A percentile compares a stretch with the other conserved stretches of the same genome.
phyloP scores from a whole-genome alignment of 2,797 vertebrate species.

The Paguma larvata region DNA sequence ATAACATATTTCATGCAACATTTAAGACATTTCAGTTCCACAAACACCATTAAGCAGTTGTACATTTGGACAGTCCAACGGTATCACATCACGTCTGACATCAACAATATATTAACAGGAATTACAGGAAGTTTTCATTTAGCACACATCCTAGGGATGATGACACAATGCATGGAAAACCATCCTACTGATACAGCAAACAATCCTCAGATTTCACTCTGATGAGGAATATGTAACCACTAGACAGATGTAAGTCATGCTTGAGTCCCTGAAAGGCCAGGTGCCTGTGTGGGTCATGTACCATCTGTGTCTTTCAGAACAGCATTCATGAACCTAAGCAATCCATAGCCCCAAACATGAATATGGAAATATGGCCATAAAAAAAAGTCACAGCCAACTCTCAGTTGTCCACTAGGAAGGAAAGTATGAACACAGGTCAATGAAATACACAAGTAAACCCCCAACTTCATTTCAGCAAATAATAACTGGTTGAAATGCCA shows the following conservation, averaged over 20 bases:
- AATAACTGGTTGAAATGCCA: neutral
- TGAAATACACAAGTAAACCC: slow-evolving; percentile 32
- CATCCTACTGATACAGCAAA: slow-evolving; percentile 50
- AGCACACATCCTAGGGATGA: slow-evolving; percentile 81
- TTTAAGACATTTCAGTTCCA: slow-evolving; percentile 89
- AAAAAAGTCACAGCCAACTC: slow-evolving; percentile 64
- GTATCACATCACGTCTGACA: slow-evolving; percentile 88
- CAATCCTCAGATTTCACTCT: slow-evolving; percentile 71
- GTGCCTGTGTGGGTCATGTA: slow-evolving; percentile 32
- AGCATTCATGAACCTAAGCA: slow-evolving; percentile 45
- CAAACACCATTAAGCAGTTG: slow-evolving; percentile 90
- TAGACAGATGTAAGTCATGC: slow-evolving; percentile 53
- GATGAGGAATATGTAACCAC: slow-evolving; percentile 30
- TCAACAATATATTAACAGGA: slow-evolving; percentile 88
- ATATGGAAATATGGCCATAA: slow-evolving; percentile 20
- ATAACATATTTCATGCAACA: slow-evolving; percentile 92
- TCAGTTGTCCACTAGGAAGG: slow-evolving; percentile 69
- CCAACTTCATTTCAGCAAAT: neutral
- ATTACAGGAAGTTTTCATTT: slow-evolving; percentile 83
- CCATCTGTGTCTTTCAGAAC: neutral
- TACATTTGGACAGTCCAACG: slow-evolving; percentile 88
- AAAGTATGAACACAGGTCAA: slow-evolving; percentile 13
- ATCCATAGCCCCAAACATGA: slow-evolving; percentile 55
- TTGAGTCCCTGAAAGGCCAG: slow-evolving; percentile 46
- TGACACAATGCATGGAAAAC: slow-evolving; percentile 77